These are phyloP conservation scores for Luffia ferchaultella DNA, from an alignment of 2,888 invertebrate genomes.

Conservation along the genomic window DNA sequence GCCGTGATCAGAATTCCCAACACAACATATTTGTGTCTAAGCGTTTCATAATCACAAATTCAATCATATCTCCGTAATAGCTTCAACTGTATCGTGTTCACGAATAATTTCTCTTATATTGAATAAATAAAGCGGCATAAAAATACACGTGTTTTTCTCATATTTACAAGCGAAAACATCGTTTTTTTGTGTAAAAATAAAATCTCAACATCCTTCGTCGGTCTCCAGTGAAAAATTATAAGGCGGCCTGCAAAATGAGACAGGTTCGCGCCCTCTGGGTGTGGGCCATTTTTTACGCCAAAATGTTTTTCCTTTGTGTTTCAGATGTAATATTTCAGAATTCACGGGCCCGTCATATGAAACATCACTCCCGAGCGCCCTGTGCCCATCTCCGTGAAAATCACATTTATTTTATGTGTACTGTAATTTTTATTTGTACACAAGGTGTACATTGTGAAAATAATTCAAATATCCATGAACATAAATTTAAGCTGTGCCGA, in stretches of 20 bases:
- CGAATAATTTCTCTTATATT: too few species aligned
- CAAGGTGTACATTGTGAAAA: background rate
- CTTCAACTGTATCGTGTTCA: too few species aligned
- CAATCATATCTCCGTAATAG: too few species aligned
- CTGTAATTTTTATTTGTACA: background rate
- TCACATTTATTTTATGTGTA: background rate
- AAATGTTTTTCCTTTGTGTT: conserved; percentile 21
- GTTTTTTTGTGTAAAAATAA: conserved; percentile 1
- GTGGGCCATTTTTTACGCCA: background rate
- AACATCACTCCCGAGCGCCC: conserved; percentile 3
- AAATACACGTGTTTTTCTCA: background rate
- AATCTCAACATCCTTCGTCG: conserved; percentile 7
- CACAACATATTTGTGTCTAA: too few species aligned
- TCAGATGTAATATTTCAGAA: conserved; percentile 30
- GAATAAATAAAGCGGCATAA: background rate
- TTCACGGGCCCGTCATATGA: conserved; percentile 7
- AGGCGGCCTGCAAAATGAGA: conserved; percentile 18
- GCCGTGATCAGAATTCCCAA: too few species aligned
- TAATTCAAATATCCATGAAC: too few species aligned
- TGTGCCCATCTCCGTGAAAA: background rate
- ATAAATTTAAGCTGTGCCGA: too few species aligned
- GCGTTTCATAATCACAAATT: too few species aligned
- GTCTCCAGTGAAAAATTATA: conserved; percentile 41
- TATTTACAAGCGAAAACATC: background rate
- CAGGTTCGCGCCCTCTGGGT: background rate